Conservation (phyloP, 2,113 vertebrate species). For the Sclerurus mexicanus region DNA sequence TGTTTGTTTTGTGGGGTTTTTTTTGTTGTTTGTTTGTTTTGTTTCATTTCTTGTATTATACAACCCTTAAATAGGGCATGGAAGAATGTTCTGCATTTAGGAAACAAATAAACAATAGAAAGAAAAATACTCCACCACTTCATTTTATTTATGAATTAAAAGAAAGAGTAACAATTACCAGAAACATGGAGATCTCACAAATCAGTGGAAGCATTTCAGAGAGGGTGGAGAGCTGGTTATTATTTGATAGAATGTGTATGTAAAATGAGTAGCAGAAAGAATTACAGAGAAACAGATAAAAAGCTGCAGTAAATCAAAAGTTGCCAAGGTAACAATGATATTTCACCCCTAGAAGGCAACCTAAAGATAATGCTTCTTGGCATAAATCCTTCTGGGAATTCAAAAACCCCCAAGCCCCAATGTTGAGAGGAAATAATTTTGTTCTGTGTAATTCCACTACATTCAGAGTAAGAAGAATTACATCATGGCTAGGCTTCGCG, state of each 20-base stretch:
- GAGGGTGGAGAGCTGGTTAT: not conserved
- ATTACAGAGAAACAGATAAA: not conserved
- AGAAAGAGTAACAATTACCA: not conserved
- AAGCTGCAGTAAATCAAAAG: not conserved
- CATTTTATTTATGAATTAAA: not conserved
- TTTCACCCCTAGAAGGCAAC: not conserved
- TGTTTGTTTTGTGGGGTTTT: too few relatives aligned
- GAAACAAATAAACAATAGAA: not conserved
- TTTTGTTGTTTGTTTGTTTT: not conserved
- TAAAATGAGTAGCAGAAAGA: not conserved
- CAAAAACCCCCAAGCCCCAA: not conserved
- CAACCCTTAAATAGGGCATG: not conserved
- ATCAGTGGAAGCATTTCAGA: not conserved
- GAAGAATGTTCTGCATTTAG: not conserved
- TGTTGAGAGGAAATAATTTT: not conserved
- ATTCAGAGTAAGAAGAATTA: not conserved
- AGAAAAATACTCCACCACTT: fast-evolving
- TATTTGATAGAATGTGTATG: not conserved
- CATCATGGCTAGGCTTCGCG: too few relatives aligned
- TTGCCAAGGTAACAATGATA: not conserved
- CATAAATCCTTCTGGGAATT: not conserved
- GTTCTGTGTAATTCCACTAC: not conserved
- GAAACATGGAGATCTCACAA: not conserved
- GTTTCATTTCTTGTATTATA: not conserved
- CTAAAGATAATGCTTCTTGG: not conserved